Evolutionary conservation across 2,888 invertebrate species (phyloP), one percentile per base, ranked within the genome.

Genomic region (Bellardia bayeri): DNA sequence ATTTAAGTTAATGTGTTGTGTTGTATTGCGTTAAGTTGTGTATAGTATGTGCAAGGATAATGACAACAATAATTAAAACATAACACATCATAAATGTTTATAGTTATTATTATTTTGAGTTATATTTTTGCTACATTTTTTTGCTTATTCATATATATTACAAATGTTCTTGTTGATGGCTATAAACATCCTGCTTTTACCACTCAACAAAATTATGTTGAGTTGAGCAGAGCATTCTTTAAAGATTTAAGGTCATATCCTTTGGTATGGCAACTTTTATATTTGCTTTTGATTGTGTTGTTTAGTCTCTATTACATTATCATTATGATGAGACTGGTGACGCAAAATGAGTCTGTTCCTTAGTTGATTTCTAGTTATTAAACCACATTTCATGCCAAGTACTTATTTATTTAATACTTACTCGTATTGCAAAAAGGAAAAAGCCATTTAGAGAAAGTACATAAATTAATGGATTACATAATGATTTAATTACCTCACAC

Each of bases 1-100:
- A 42, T 40, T 72, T 64, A 8, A 56, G 74, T 66, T 72, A 40
- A 37, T 78, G 42, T 54, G 7, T 79, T 40, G 11, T 56, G 45
- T 66, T 11, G 45, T 13, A 13, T n/a, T 33, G n/a, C 69, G 45
- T 66, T 14, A 5, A 8, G 45, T 49, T 72, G 23, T 42, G 40
- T 42, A 23, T 42, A 23, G 30, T 84, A 23, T 74, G 30, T 58
- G 63, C 68, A 74, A 74, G 61, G 14, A 71, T 84, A 72, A 71
- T 72, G 78, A 79, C 71, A 72, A 66, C 49, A 72, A 75, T 85
- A 85, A 87, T 87, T 87, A 85, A 82, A 87, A 87, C 64, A 71
- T 75, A 87, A 82, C 84, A 84, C 69, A 78, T 79, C 82, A 87
- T 87, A 84, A 85, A 86, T 76, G 63, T 75, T 75, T 74, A 69